A percentile compares a stretch with the other conserved stretches of the same genome.
These are phyloP conservation scores for Acanthoscelides obtectus DNA, from an alignment of 2,888 invertebrate species.

Conservation along the genomic window DNA sequence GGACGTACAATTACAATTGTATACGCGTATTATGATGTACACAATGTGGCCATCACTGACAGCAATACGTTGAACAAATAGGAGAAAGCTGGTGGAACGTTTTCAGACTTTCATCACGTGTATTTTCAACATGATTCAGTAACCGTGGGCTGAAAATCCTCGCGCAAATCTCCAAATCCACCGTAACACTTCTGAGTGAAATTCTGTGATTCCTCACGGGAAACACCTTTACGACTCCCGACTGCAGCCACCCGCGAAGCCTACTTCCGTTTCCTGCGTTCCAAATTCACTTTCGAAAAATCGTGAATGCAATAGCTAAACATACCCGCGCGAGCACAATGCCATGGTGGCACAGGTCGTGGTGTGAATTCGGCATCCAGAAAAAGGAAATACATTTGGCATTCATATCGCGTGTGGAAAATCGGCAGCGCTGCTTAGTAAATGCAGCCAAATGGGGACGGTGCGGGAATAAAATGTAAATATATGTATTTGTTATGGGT, in stretches of 20 bases:
- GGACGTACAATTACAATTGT: no score
- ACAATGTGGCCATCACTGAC: no score
- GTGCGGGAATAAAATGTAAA: not conserved
- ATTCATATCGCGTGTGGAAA: conserved; percentile 7
- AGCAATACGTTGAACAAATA: no score
- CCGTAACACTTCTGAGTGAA: not conserved
- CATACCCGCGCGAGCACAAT: not conserved
- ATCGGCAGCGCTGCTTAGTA: not conserved
- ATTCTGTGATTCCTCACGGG: not conserved
- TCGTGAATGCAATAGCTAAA: not conserved
- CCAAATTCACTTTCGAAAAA: not conserved
- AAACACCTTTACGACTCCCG: not conserved
- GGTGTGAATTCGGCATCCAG: conserved; percentile 2
- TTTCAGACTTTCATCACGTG: no score
- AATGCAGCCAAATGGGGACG: not conserved
- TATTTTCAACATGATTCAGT: no score
- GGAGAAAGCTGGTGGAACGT: no score
- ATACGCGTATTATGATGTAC: no score
- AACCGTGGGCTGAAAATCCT: not conserved
- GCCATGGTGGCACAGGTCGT: not conserved
- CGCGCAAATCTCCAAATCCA: not conserved
- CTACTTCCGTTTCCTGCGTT: not conserved
- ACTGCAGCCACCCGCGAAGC: not conserved
- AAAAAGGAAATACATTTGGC: conserved; percentile 3
- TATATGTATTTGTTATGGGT: not conserved